Base-by-base conservation (phyloP, 2,888 invertebrate species). In the Amiota mariae region DNA sequence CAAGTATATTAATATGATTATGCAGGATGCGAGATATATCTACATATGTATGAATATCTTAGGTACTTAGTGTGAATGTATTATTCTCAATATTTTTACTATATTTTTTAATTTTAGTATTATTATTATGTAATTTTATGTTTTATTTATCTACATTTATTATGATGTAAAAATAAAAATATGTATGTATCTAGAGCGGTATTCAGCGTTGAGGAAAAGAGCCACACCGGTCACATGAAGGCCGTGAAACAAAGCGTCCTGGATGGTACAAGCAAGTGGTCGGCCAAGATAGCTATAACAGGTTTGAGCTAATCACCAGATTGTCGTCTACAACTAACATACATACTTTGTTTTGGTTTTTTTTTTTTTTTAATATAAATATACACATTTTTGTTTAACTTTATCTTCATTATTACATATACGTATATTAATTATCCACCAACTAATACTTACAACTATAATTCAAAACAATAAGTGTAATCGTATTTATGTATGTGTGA, bases 231-330 rank as follows among this genome's bases (percentile, higher is more conserved):
- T 88, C 97, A 98, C 92, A 97, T 99, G 97, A 97, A 96, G 92
- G 95, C 97, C 82, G 98, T 99, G 89, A 98, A 99, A 93, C 98
- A 98, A 92, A 97, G 97, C 89, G 98, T 99, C 88, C 93, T 99
- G 91, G 98, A 99, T 92, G 99, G 99, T 89, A 99, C 98, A 85
- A 98, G 98, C 91, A 99, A 99, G 93, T 99, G 99, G 99, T 98
- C 98, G 89, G 98, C 98, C 89, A 99, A 99, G 94, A 98, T 99
- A 92, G 98, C 98, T 90, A 98, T 99, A 91, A 99, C 98, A 96
- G 98, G 98, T 98, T 95, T 94, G 97, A 82, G 80, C 79, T 75
- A 73, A 63, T 36, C 24, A 63, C 13, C 10, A 63, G 15, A 47
- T 47, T 66, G 36, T 46, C 24, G 46, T 36, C 36, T 36, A 36